These are phyloP conservation scores for Aelia acuminata DNA, from an alignment of 2,888 invertebrate species.

Conservation along the genomic window DNA sequence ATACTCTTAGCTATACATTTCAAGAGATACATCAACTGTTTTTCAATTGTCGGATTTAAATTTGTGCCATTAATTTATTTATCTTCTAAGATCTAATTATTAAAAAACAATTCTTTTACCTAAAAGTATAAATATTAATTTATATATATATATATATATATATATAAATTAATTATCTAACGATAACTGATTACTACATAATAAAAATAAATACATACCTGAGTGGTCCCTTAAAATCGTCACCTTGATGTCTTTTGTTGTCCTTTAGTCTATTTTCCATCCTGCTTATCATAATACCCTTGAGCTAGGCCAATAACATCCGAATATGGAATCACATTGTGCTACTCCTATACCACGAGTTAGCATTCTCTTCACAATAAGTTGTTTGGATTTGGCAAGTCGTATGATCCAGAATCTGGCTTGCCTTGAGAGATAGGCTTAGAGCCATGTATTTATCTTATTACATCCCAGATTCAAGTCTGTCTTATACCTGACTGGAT, in stretches of 20 bases:
- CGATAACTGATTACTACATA: no score
- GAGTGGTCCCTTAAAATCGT: no score
- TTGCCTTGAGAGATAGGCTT: not conserved
- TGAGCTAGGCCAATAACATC: not conserved
- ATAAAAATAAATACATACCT: no score
- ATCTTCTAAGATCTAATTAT: no score
- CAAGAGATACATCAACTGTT: no score
- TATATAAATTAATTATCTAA: no score
- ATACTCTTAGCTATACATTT: no score
- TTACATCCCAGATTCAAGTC: not conserved
- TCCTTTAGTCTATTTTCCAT: not conserved
- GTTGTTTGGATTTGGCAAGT: not conserved
- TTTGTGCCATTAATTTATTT: no score
- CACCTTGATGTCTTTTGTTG: not conserved
- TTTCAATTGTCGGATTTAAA: no score
- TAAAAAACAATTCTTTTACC: no score
- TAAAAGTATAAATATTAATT: no score
- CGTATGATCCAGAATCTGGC: not conserved
- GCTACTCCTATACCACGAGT: not conserved
- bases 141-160: no score
- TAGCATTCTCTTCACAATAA: conserved; percentile 18
- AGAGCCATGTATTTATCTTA: not conserved
- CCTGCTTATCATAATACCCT: conserved; percentile 12
- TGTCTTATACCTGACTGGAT: not conserved
- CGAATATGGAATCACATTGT: not conserved